Percentiles rank a stretch among this genome's conserved stretches.
Evolutionary conservation across 2,797 vertebrate species (phyloP).

Genomic region (Cephalopachus bancanus): DNA sequence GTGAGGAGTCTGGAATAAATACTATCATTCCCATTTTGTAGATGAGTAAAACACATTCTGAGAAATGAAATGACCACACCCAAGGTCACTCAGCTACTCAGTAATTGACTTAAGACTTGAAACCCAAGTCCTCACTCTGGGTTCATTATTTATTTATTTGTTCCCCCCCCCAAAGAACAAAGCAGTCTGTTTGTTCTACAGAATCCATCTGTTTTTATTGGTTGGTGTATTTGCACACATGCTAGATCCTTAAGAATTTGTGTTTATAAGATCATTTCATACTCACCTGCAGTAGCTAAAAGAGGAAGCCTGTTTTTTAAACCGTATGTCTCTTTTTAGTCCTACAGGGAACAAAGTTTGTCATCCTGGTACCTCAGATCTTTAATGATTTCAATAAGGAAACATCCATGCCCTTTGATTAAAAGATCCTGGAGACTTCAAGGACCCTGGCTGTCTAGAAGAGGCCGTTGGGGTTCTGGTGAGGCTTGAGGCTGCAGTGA

Average conservation of each 20-base stretch:
- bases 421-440: slow-evolving; percentile 72
- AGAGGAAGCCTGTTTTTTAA: slow-evolving; percentile 62
- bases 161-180: neutral
- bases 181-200: neutral
- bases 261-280: slow-evolving; percentile 56
- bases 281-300: slow-evolving; percentile 51
- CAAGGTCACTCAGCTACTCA: neutral
- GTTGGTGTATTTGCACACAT: rapidly evolving
- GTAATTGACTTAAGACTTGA: neutral
- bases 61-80: neutral
- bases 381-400: slow-evolving; percentile 66
- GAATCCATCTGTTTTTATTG: neutral
- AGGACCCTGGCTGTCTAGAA: slow-evolving; percentile 26
- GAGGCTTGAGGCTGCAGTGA: slow-evolving; percentile 86
- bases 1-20: neutral
- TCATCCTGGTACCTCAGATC: slow-evolving; percentile 65
- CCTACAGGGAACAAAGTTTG: slow-evolving; percentile 78
- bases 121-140: neutral
- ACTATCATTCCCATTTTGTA: slow-evolving; percentile 27
- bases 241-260: slow-evolving; percentile 49
- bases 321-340: slow-evolving; percentile 71
- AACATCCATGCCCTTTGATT: slow-evolving; percentile 66
- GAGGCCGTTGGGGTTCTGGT: slow-evolving; percentile 77
- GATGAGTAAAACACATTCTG: neutral
- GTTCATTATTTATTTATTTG: neutral